phyloP scores from a whole-genome alignment of 2,113 vertebrate genomes.

The Myrmecophaga tridactyla region DNA sequence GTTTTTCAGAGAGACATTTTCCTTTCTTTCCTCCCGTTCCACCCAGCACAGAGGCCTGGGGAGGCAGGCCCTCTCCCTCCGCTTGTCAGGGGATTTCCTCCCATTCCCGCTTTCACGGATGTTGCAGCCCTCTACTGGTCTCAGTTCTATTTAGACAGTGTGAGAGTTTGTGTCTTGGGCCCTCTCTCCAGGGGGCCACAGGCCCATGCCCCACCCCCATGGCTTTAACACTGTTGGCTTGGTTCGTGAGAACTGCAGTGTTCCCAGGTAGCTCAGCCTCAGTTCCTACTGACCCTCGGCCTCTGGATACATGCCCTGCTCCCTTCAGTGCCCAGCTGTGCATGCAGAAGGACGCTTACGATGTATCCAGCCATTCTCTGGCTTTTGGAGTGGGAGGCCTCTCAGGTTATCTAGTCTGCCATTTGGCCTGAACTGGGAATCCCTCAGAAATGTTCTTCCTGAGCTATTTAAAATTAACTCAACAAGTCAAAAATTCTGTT shows the following conservation, averaged over 20 bases:
- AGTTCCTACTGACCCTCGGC: accelerated
- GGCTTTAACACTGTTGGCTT: not conserved
- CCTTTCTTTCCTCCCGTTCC: not conserved
- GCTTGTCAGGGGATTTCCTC: accelerated
- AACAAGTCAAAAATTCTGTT: not conserved
- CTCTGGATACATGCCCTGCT: too few relatives aligned
- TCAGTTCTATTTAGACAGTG: not conserved
- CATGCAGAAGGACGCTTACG: accelerated
- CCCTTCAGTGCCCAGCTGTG: accelerated
- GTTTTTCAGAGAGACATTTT: not conserved
- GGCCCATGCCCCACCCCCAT: not conserved
- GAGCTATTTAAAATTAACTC: not conserved
- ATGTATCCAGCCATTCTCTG: not conserved
- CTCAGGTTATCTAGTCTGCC: not conserved
- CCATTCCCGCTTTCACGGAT: not conserved
- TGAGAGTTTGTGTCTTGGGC: not conserved
- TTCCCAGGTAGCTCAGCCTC: too few relatives aligned
- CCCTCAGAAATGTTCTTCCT: not conserved
- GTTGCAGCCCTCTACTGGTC: not conserved
- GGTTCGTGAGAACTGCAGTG: not conserved
- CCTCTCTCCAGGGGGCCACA: not conserved
- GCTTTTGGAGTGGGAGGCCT: not conserved
- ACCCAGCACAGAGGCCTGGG: not conserved
- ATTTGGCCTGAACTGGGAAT: not conserved
- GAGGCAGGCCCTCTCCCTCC: not conserved